Evolutionary conservation across 2,113 vertebrate species (phyloP), one percentile per base, ranked within the genome.

Genomic region (Tor tambroides): DNA sequence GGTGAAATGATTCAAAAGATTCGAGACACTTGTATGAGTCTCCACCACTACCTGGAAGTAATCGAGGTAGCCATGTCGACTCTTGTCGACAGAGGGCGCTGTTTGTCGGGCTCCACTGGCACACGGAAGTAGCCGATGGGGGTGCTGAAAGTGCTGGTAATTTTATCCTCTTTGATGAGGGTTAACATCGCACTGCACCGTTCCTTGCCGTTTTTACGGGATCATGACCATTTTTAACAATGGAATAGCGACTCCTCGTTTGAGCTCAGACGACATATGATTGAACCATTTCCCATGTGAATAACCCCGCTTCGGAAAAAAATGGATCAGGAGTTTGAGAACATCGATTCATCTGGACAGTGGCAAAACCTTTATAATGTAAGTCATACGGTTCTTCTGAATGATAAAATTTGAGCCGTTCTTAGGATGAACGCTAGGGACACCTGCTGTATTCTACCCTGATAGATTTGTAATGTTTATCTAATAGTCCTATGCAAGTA

Each of bases 311-410:
- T 38, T 80, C 32, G n/a, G 49, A 41, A 59, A 10, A 86, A 30
- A 76, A 95, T 97, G 93, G 96, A 98, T 85, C 92, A 92, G 90
- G 95, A 97, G 90, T 96, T 97, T 90, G 94, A 96, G 81, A 96
- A 96, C 67, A 93, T 96, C 75, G 96, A 97, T 82, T 95, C 94
- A 69, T 92, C 92, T 51, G 96, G 96, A 82, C 93, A 94, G 90
- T 98, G 97, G 97, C 96, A 97, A 88, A 95, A 96, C 90, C 93
- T 97, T 15, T 98, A 97, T 89, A 93, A 96, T 93, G 97, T 98
- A 93, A 97, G 97, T 95, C 83, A 15, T 67, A 89, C 91, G 14
- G 75, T 28, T 28, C 71, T 7, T 80, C 26, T 75, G 9, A 26
- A 83, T 23, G 17, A 7, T 80, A 35, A 12, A 12, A 49, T 23